These are phyloP conservation scores for Sialis lutaria DNA, from an alignment of 2,888 invertebrate genomes.

Conservation along the genomic window DNA sequence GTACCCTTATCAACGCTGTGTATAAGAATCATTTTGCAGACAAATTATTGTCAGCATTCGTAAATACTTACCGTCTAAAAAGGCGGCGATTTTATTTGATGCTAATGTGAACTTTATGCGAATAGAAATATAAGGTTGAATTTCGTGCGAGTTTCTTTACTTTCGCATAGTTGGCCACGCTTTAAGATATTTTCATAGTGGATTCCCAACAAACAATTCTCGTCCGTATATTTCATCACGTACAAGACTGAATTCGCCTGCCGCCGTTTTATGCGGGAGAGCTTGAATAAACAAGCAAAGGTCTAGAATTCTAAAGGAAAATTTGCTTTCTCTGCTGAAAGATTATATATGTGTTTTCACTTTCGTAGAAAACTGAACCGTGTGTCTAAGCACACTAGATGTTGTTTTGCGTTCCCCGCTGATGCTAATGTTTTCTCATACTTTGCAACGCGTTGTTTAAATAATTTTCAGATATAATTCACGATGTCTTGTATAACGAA, in stretches of 20 bases:
- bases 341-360: background rate
- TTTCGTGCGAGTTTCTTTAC: no score
- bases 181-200: slow-evolving; percentile 5
- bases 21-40: no score
- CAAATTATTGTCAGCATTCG: no score
- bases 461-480: no score
- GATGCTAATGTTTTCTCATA: no score
- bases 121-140: no score
- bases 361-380: background rate
- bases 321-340: background rate
- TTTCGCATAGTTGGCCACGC: background rate
- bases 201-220: background rate
- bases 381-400: background rate
- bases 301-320: slow-evolving; percentile 1
- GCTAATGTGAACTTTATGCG: no score
- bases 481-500: no score
- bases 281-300: background rate
- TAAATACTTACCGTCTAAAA: no score
- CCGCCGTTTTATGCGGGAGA: background rate
- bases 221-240: background rate
- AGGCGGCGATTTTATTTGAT: no score
- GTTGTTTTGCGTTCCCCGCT: background rate
- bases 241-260: background rate
- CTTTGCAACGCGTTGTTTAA: no score
- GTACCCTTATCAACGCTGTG: background rate